Evolutionary conservation across 2,888 invertebrate species (phyloP).

Genomic region (Nomada ferruginata): DNA sequence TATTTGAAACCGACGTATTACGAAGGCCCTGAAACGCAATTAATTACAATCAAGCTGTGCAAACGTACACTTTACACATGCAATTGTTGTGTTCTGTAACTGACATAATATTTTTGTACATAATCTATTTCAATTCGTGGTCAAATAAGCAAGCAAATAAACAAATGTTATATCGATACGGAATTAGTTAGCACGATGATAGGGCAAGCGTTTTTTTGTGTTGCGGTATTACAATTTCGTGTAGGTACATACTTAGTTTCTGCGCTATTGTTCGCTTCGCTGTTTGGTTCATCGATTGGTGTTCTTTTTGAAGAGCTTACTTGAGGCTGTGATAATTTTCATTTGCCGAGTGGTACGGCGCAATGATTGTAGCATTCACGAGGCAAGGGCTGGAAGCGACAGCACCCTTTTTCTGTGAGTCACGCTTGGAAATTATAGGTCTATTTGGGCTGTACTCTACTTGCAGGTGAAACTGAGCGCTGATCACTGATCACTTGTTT

Average conservation of each 20-base stretch:
- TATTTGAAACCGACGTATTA: too few species aligned
- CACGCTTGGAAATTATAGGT: constrained; percentile 9
- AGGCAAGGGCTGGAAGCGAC: not conserved
- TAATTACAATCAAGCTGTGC: too few species aligned
- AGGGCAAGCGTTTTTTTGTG: not conserved
- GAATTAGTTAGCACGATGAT: too few species aligned
- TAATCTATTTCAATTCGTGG: too few species aligned
- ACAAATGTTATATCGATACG: too few species aligned
- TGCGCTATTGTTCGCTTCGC: too few species aligned
- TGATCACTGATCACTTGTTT: constrained; percentile 21
- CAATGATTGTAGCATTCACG: constrained; percentile 2
- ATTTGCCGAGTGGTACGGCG: not conserved
- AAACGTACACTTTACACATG: too few species aligned
- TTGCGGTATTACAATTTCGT: not conserved
- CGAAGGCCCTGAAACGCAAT: too few species aligned
- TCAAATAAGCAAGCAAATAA: too few species aligned
- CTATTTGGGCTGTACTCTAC: constrained; percentile 1
- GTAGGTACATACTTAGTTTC: too few species aligned
- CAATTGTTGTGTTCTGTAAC: too few species aligned
- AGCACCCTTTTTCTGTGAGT: constrained; percentile 12
- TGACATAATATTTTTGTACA: too few species aligned
- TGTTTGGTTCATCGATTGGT: not conserved
- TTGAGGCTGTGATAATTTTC: not conserved
- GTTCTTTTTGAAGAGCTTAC: not conserved
- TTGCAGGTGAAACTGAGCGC: not conserved